Evolutionary conservation across 2,888 invertebrate species (phyloP).

Genomic region (Choristoneura rosaceana): DNA sequence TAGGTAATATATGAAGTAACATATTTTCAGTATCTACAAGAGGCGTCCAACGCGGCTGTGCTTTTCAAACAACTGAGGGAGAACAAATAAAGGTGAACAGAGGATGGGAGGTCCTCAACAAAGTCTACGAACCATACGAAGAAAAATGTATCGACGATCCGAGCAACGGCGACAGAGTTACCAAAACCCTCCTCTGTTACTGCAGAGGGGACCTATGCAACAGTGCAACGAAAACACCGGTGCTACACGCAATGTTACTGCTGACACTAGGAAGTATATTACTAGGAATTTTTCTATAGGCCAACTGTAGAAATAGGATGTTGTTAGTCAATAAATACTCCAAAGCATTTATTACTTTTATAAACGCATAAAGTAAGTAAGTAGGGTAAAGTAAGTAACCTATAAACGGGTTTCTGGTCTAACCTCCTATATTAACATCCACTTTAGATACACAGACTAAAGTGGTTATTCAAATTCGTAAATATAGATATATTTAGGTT

Average conservation of each 20-base stretch:
- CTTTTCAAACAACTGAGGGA: conserved; percentile 87
- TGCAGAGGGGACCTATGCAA: conserved; percentile 91
- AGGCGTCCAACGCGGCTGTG: conserved; percentile 87
- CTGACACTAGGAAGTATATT: conserved; percentile 18
- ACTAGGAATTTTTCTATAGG: background rate
- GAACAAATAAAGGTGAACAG: conserved; percentile 82
- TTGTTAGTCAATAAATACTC: conserved; percentile 14
- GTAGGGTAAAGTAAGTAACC: no score
- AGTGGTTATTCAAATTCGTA: no score
- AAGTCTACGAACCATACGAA: conserved; percentile 88
- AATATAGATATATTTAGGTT: no score
- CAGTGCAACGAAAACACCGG: conserved; percentile 55
- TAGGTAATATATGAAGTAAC: background rate
- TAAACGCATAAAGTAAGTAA: conserved; percentile 8
- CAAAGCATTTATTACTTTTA: conserved; percentile 16
- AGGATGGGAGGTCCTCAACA: conserved; percentile 86
- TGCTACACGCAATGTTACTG: background rate
- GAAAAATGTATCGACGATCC: conserved; percentile 88
- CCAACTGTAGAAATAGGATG: background rate
- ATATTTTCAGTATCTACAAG: conserved; percentile 60
- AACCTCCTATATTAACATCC: no score
- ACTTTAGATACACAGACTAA: no score
- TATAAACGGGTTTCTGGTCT: background rate
- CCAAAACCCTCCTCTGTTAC: conserved; percentile 88
- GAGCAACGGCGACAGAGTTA: conserved; percentile 81